Evolutionary conservation across 1,140 invertebrate species (phyloP), one percentile per base, ranked within the genome.

Genomic region (Carcinoscorpius rotundicauda): DNA sequence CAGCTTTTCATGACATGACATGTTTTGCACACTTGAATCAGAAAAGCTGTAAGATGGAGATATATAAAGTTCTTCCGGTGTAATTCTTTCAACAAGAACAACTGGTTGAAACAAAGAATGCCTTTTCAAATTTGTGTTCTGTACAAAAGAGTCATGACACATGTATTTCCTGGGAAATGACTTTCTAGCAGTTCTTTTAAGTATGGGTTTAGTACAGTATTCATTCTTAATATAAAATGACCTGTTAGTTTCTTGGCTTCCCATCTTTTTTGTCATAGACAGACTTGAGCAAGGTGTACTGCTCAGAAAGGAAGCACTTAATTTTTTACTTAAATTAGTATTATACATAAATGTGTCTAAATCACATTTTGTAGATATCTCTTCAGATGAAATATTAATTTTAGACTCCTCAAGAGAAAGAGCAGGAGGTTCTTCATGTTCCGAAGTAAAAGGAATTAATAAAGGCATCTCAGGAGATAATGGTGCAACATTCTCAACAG

Each of bases 391-490:
- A 29, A 29, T 29, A 29, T 29, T 29, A 29, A 29, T 29, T 29
- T 29, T 29, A 29, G 29, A 29, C 29, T 29, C 29, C 29, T 29
- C 29, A 29, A 29, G 29, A 29, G 29, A 29, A 29, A 29, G 29
- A 29, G 29, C 49, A n/a, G 57, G 5, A n/a, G 11, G 3, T 58
- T 62, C 52, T 9, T 58, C 56, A 49, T 8, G 29, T 59, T 68
- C 66, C 48, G 63, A 58, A 10, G 66, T 64, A 60, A 68, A 68
- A 9, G 66, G 63, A 9, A 64, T 58, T 11, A 68, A 52, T n/a
- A 53, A 65, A 6, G 66, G 66, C 66, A 68, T 68, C 58, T 68
- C 61, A 6, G 66, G 66, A 9, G 66, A 68, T 29, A 29, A 29
- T 29, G 29, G 29, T 29, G 29, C 29, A 29, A 29, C 2, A 29